Percentiles rank a stretch among this genome's conserved stretches.
These are phyloP conservation scores for Hemiscyllium ocellatum DNA, from an alignment of 2,113 vertebrate genomes.

Conservation along the genomic window DNA sequence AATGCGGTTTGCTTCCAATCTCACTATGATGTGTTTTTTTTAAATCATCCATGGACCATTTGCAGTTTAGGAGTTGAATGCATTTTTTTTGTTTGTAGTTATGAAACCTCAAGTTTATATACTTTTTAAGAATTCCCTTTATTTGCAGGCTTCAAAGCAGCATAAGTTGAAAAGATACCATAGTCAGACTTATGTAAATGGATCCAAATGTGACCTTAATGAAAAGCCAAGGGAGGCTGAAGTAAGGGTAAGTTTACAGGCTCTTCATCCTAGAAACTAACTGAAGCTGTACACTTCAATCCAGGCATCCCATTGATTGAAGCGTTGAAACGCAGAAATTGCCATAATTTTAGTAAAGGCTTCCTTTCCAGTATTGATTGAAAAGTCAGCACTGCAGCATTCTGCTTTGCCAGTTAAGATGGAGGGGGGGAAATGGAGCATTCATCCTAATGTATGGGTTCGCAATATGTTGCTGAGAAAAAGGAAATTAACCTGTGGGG, in stretches of 20 bases:
- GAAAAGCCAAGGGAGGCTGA: constrained; percentile 77
- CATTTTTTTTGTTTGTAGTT: neutral
- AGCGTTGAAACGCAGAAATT: neutral
- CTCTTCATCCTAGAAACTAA: neutral
- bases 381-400: neutral
- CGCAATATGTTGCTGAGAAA: too few species aligned
- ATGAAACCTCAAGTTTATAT: neutral
- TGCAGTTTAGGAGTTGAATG: neutral
- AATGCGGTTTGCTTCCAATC: neutral
- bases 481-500: neutral
- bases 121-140: neutral
- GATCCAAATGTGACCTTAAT: constrained; percentile 86
- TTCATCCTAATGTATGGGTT: neutral
- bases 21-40: neutral
- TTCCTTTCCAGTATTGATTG: neutral
- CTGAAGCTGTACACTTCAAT: neutral
- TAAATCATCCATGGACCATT: neutral
- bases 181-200: constrained; percentile 87
- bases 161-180: constrained; percentile 85
- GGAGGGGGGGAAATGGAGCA: neutral
- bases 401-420: neutral
- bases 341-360: neutral
- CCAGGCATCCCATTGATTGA: neutral
- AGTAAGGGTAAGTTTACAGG: constrained; percentile 71
- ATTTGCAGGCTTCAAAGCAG: constrained; percentile 76